Percentiles rank a stretch among this genome's conserved stretches.
Conservation (phyloP, 2,888 invertebrate genomes). For the Ophion costatus region DNA sequence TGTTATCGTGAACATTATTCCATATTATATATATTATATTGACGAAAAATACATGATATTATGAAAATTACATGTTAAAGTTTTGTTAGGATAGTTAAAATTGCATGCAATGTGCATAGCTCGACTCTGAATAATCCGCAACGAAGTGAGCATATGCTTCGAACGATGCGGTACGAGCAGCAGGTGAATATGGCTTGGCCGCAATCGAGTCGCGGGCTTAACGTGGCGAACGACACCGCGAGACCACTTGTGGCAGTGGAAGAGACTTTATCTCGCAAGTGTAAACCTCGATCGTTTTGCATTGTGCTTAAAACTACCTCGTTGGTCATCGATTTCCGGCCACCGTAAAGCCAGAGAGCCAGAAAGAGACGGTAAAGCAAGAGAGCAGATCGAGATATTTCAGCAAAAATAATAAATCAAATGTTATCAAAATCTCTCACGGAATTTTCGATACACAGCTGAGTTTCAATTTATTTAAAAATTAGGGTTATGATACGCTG, state of each 20-base stretch:
- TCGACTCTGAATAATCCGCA: not conserved
- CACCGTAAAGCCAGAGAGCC: too few relatives aligned
- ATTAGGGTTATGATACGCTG: conserved; percentile 33
- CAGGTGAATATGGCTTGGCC: conserved; percentile 27
- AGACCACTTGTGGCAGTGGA: conserved; percentile 20
- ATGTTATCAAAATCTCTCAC: conserved; percentile 33
- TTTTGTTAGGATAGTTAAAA: too few relatives aligned
- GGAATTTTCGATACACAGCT: not conserved
- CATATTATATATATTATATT: too few relatives aligned
- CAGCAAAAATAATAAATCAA: conserved; percentile 9
- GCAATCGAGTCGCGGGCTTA: conserved; percentile 17
- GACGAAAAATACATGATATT: too few relatives aligned
- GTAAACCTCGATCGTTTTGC: conserved; percentile 16
- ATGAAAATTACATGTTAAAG: too few relatives aligned
- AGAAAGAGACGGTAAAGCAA: not conserved
- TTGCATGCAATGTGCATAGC: too few relatives aligned
- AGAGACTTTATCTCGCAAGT: conserved; percentile 10
- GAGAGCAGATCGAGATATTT: not conserved
- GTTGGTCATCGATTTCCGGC: not conserved
- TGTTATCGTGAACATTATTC: too few relatives aligned
- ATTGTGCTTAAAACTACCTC: not conserved
- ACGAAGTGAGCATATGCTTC: conserved; percentile 14
- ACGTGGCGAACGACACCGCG: conserved; percentile 15
- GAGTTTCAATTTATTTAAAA: not conserved
- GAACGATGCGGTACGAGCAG: conserved; percentile 8